Evolutionary conservation across 2,113 vertebrate species (phyloP).

Genomic region (Neogale vison): DNA sequence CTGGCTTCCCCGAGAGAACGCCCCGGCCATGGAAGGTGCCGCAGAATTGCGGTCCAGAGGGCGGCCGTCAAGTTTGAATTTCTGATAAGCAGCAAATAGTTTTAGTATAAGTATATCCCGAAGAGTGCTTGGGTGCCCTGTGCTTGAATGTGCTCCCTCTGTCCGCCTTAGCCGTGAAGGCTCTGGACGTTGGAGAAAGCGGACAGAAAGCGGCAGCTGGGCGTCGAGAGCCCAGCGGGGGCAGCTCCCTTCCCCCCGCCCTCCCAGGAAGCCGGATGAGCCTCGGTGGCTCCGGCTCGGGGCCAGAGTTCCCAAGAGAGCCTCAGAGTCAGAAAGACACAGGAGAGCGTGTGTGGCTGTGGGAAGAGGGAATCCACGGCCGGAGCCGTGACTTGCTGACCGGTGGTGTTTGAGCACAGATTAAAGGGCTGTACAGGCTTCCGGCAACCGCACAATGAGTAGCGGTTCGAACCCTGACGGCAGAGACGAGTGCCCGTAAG

Average conservation of each 20-base stretch:
- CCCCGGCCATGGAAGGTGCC: fast-evolving
- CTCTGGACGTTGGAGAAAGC: neutral
- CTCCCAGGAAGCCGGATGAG: neutral
- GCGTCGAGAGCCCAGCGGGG: neutral
- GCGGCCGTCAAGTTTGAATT: neutral
- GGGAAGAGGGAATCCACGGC: neutral
- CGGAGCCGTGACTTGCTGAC: neutral
- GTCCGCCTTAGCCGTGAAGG: neutral
- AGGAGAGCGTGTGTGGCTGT: neutral
- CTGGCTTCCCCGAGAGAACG: neutral
- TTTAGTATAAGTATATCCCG: neutral
- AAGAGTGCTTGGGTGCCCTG: fast-evolving
- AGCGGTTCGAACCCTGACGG: neutral
- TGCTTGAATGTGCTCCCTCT: neutral
- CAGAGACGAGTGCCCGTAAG: slow-evolving; percentile 49
- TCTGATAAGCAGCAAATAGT: neutral
- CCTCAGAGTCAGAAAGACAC: neutral
- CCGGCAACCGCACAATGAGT: slow-evolving; percentile 34
- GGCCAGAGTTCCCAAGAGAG: neutral
- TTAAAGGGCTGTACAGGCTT: slow-evolving; percentile 30
- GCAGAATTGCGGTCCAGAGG: neutral
- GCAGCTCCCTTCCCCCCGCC: neutral
- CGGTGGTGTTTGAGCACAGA: slow-evolving; percentile 3
- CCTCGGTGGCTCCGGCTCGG: neutral
- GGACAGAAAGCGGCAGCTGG: neutral